Conservation (phyloP, 2,888 invertebrate species). For the Chaetogeoica ovagalla region DNA sequence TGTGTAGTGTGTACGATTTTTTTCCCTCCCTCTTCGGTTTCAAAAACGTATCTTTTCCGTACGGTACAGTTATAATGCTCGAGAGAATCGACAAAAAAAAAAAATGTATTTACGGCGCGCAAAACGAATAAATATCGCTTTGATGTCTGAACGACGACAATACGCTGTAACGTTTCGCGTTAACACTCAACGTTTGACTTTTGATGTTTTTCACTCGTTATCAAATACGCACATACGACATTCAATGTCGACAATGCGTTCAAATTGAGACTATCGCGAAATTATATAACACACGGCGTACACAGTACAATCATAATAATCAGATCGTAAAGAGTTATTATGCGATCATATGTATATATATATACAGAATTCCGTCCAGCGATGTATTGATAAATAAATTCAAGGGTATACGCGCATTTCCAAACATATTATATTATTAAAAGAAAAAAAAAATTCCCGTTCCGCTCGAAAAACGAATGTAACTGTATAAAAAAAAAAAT, state of each 20-base stretch:
- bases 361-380: neutral
- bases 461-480: no score
- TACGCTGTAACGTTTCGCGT: neutral
- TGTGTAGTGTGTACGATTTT: no score
- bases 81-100: neutral
- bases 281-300: no score
- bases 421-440: no score
- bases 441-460: no score
- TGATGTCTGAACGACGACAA: neutral
- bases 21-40: no score
- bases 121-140: conserved; percentile 1
- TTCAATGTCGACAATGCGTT: neutral
- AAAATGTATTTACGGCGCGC: neutral
- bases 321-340: no score
- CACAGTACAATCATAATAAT: no score
- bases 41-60: neutral
- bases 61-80: neutral
- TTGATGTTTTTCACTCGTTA: conserved; percentile 10
- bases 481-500: no score
- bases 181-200: neutral
- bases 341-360: neutral
- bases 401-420: no score
- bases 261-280: no score
- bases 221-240: neutral
- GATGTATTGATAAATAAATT: no score